Base-by-base conservation (phyloP, 2,797 vertebrate genomes). In the Macropus fuliginosus region DNA sequence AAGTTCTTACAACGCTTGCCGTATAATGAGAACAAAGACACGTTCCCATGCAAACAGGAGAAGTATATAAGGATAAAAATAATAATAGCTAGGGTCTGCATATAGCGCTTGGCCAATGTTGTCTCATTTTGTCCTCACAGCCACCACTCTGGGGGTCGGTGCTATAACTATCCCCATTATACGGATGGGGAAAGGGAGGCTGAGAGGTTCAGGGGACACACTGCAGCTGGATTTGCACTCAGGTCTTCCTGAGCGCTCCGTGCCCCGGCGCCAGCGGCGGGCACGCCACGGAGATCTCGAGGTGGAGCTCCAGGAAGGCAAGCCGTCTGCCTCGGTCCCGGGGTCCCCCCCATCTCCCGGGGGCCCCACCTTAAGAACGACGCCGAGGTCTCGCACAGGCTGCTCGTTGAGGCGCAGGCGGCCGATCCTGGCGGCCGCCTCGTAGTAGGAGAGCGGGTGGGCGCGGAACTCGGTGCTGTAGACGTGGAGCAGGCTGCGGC, bases 401-500 rank as follows among this genome's bases (percentile, higher is more conserved):
- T 98, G 98, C 93, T 99, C 99, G 97, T 99, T 99, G 94, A 99
- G 99, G 66, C 98, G 98, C 92, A 99, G 99, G 55, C 99, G 99
- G 12, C 99, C 99, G 1, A 99, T 99, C 81, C 98, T 98, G 54
- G 98, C 98, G 0, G 99, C 99, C n/a, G 97, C 98, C 21, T 98
- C 97, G 93, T 99, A 99, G 94, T 99, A 99, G 55, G 99, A 97
- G 11, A 99, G 56, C 0, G 99, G 98, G 95, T 99, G 99, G 0
- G 99, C 98, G 54, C 99, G 99, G 98, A 99, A 99, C 98, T 99
- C 99, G 5, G 97, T 98, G 96, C 98, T 97, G 98, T 99, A 99
- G 92, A 99, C 99, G 1, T 99, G 98, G 91, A 98, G 96, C 1
- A 99, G 99, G 94, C 98, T 99, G 98, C 98, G 99, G 57, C 99